Base-by-base conservation (phyloP, 2,888 invertebrate genomes). In the Eueremaeus valkanovi region DNA sequence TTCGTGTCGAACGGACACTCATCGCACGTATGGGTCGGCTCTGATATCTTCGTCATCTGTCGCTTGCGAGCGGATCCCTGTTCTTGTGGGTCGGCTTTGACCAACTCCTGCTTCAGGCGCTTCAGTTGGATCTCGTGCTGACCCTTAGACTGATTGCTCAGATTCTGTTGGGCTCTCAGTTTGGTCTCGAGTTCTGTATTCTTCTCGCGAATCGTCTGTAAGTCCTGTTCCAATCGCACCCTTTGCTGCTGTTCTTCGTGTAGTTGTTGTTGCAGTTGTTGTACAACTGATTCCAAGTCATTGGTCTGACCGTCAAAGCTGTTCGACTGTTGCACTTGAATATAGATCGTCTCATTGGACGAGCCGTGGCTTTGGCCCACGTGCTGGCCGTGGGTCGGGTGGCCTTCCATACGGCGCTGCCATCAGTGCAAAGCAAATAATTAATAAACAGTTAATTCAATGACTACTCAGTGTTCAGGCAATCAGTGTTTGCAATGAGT, bases 1-100 rank as follows among this genome's bases (percentile, higher is more conserved):
- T 74, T 74, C n/a, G 74, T 51, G 18, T 70, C 36, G 24, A 74
- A 74, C 29, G 40, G 24, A 70, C 74, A 74, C 21, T 74, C 74
- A 68, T 74, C 74, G 27, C 74, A 74, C 16, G 33, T 36, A 70
- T 74, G 74, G 18, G 36, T 33, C 29, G 58, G 58, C 58, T 58
- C 58, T 58, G 58, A 58, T 3, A 58, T 58, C 58, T 58, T 58
- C 6, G 21, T 21, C 11, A 61, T 61, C 18, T n/a, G 29, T 31
- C 61, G 5, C 16, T 61, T 61, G 9, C 61, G 61, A 61, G 61
- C 31, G 1, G 61, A 31, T 61, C 61, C 61, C 33, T 61, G 61
- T 33, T 61, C 61, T 18, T 16, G 13, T 11, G 18, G 29, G 31
- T 61, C 61, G 6, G 29, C 61, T 31, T 61, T 61, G 31, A 61